Evolutionary conservation across 2,797 vertebrate species (phyloP), one percentile per base, ranked within the genome.

Genomic region (Sphenodon punctatus): DNA sequence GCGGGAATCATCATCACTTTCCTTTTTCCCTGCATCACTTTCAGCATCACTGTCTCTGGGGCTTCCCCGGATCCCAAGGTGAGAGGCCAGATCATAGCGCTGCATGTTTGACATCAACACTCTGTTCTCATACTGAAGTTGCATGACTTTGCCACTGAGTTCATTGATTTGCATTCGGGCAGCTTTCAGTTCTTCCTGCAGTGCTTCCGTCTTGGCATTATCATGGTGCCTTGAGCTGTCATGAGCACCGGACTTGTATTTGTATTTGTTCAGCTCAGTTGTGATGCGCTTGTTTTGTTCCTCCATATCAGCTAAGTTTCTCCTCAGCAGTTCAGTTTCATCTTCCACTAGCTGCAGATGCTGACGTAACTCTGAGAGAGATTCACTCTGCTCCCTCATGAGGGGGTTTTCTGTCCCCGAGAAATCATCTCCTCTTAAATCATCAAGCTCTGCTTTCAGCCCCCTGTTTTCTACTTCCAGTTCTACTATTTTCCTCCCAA

Each of bases 81-180:
- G 98, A 53, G 98, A 99, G 27, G 98, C 98, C 92, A 99, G 91
- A 94, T 99, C 99, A 2, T 99, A 99, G 89, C 99, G 98, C 89
- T 99, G 99, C 99, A 99, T 99, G 95, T 99, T 99, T 91, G 99
- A 99, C 92, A 99, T 97, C 27, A 99, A 94, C 78, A 99, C 98
- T 2, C 98, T 97, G 93, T 99, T 99, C 95, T 99, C 99, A 3
- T 99, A 99, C 95, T 99, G 99, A 53, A 99, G 97, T 89, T 99
- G 98, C 99, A 99, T 99, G 78, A 99, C 98, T 94, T 99, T 99
- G 58, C 99, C 99, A 2, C 99, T 99, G 89, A 99, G 95, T 84
- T 99, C 99, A 3, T 99, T 99, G 93, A 99, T 97, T 93, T 99
- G 99, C 93, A 99, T 95, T 55, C 99, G 97, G 0, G 98, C 98